Evolutionary conservation across 2,797 vertebrate species (phyloP).

Genomic region (Pristis pectinata): DNA sequence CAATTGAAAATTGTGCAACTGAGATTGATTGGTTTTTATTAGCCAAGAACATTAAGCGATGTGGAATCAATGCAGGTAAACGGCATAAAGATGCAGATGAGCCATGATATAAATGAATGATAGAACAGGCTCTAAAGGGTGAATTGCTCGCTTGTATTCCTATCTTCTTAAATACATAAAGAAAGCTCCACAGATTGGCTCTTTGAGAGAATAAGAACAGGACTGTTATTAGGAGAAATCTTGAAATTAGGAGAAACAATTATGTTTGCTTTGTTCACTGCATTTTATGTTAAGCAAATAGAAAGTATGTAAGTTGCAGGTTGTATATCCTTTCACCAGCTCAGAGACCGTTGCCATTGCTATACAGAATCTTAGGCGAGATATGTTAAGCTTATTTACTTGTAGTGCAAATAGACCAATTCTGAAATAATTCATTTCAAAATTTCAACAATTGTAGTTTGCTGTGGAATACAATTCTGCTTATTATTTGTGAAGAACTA

Average conservation of each 20-base stretch:
- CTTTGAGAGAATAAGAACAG: not conserved
- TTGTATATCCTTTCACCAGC: not conserved
- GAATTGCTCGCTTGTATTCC: not conserved
- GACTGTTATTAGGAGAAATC: not conserved
- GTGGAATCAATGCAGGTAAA: not conserved
- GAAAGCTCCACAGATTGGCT: not conserved
- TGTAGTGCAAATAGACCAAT: not conserved
- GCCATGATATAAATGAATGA: not conserved
- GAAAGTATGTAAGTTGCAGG: not conserved
- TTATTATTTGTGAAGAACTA: not conserved
- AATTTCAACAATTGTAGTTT: not conserved
- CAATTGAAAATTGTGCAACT: not conserved
- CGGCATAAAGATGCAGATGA: not conserved
- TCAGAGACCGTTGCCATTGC: not conserved
- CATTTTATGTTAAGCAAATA: not conserved
- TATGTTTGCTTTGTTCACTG: not conserved
- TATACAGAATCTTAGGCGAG: not conserved
- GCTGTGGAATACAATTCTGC: not conserved
- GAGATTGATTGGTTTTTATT: not conserved
- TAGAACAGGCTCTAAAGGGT: not conserved
- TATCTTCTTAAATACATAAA: not conserved
- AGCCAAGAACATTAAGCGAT: not conserved
- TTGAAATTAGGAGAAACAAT: not conserved
- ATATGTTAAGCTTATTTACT: not conserved
- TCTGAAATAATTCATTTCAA: not conserved